Evolutionary conservation across 2,888 invertebrate species (phyloP).

Genomic region (Chloroclysta siterata): DNA sequence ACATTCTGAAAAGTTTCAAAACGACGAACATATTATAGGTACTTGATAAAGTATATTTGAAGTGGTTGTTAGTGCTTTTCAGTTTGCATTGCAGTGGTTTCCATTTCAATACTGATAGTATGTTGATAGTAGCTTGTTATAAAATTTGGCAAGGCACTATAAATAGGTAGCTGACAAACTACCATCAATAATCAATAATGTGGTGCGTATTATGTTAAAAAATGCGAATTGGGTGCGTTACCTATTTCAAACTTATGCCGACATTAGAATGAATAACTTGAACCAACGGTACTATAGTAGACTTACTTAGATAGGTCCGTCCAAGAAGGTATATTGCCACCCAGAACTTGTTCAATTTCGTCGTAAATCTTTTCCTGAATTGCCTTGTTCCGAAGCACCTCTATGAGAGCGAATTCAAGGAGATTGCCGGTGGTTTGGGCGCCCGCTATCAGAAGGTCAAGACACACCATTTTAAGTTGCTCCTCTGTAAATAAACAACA

Average conservation of each 20-base stretch:
- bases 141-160: too few species aligned
- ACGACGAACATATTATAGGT: neutral
- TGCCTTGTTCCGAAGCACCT: conserved; percentile 81
- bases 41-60: neutral
- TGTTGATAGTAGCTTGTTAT: too few species aligned
- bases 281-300: too few species aligned
- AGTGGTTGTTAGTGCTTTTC: neutral
- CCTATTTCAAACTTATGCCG: too few species aligned
- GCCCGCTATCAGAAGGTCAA: conserved; percentile 90
- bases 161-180: too few species aligned
- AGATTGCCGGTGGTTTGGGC: conserved; percentile 89
- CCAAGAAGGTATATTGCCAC: conserved; percentile 68
- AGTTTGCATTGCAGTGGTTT: neutral
- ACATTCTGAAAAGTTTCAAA: neutral
- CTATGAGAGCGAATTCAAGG: conserved; percentile 85
- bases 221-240: too few species aligned
- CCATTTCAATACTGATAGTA: neutral
- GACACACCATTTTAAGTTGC: conserved; percentile 80
- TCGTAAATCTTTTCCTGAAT: conserved; percentile 86
- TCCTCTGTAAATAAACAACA: conserved; percentile 60
- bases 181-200: too few species aligned
- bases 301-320: conserved; percentile 62
- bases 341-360: conserved; percentile 85
- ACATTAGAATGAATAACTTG: too few species aligned
- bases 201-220: too few species aligned